phyloP scores from a whole-genome alignment of 2,797 vertebrate species.

The Pseudotriccus pelzelni region DNA sequence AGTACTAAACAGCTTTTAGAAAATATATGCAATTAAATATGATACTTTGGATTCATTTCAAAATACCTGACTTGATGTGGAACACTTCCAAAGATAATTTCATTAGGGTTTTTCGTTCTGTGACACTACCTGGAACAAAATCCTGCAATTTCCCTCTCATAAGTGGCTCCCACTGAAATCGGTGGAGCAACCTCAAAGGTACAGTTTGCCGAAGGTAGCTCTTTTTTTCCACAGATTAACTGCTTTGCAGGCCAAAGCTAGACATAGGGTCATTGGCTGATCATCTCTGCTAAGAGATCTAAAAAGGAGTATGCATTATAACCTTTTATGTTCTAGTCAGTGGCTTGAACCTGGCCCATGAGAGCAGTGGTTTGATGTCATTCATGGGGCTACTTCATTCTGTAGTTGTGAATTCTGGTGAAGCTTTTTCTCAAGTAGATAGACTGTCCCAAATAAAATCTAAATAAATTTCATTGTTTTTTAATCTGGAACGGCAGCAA shows the following conservation, averaged over 20 bases:
- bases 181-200: background rate
- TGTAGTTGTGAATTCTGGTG: background rate
- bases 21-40: slow-evolving; percentile 5
- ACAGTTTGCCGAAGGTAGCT: background rate
- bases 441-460: background rate
- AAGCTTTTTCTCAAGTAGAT: background rate
- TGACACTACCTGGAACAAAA: background rate
- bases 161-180: background rate
- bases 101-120: background rate
- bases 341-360: background rate
- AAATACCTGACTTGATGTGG: background rate
- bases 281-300: background rate
- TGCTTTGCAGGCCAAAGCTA: background rate
- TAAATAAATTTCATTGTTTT: background rate
- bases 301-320: background rate
- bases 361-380: background rate
- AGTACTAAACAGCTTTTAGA: background rate
- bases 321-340: background rate
- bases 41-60: background rate
- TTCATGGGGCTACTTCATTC: background rate
- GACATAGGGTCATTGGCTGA: background rate
- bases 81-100: slow-evolving; percentile 11
- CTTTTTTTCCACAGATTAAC: background rate
- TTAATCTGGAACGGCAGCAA: background rate
- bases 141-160: background rate